Base-by-base conservation (phyloP, 2,113 vertebrate species). In the Dromas ardeola region DNA sequence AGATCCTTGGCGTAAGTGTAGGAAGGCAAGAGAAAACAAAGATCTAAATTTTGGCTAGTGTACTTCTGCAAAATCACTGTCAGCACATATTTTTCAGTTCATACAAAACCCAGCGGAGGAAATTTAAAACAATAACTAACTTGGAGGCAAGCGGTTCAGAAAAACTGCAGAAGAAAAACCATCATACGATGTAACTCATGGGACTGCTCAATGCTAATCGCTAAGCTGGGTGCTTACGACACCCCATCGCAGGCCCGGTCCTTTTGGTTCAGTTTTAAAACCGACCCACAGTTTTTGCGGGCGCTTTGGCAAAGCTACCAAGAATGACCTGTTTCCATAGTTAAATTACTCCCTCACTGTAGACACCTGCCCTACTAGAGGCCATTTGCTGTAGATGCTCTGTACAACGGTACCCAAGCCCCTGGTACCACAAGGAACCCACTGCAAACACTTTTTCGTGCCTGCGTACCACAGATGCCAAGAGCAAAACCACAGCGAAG, bases 21-120 rank as follows among this genome's bases (percentile, higher is more conserved):
- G 34, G 20, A 86, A 30, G 86, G 70, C 81, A 92, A 88, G 42
- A 87, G 86, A 94, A 93, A 95, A 92, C 30, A 94, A 78, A 67
- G 30, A 49, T 47, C 78, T 69, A 71, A 71, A 53, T 93, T 92
- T 81, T 93, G 88, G 88, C 93, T 87, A 76, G 74, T 25, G 18
- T 20, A 59, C 18, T 67, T 67, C 59, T 65, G 61, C 56, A 92
- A 81, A 92, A 90, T 66, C 55, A 49, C 45, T 36, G 42, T 81
- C 92, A 93, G 82, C 69, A 90, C 47, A 9, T 79, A 59, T 45
- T 92, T 92, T 73, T 84, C 55, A 67, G 63, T 63, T 84, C 36
- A 32, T 65, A 84, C 65, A 86, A 81, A 92, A 62, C 10, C 18
- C 82, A 86, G 47, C 1, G 2, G 34, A 86, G 9, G 38, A 93